Conservation (phyloP, 1,140 invertebrate species). For the Drosophila subpulchrella region DNA sequence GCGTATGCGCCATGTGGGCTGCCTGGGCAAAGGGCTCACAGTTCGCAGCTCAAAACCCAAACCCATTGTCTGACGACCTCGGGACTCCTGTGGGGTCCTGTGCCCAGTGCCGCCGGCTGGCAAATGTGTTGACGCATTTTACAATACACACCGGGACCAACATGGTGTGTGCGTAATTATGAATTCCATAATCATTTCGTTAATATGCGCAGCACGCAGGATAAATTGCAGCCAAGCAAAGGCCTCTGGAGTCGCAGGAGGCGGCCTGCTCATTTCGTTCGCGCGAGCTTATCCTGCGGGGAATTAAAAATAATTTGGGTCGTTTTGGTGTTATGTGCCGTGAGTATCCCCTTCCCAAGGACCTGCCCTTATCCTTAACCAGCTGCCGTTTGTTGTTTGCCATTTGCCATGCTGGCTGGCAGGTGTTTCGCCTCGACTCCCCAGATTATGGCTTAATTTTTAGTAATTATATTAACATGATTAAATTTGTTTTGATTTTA, state of each 20-base stretch:
- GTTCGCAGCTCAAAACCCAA: conserved; percentile 18
- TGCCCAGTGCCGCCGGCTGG: conserved; percentile 50
- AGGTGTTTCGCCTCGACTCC: conserved; percentile 45
- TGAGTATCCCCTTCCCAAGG: not conserved
- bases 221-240: conserved; percentile 65
- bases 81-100: conserved; percentile 29
- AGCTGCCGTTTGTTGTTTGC: conserved; percentile 27
- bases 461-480: conserved; percentile 83
- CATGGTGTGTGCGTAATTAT: conserved; percentile 71
- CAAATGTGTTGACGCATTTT: conserved; percentile 81
- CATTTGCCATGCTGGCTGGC: conserved; percentile 36
- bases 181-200: conserved; percentile 83
- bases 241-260: conserved; percentile 33
- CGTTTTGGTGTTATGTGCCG: conserved; percentile 66
- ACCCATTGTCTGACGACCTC: conserved; percentile 40
- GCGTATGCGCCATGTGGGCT: conserved; percentile 69
- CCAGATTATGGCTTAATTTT: conserved; percentile 79
- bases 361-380: not conserved
- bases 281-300: conserved; percentile 65
- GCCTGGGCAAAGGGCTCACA: not conserved
- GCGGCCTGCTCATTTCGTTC: conserved; percentile 50
- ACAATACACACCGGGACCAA: conserved; percentile 76
- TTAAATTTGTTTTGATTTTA: conserved; percentile 81
- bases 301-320: conserved; percentile 84
- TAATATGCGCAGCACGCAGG: conserved; percentile 80